Evolutionary conservation across 2,113 vertebrate genomes (phyloP).

Genomic region (Chaetops frenatus): DNA sequence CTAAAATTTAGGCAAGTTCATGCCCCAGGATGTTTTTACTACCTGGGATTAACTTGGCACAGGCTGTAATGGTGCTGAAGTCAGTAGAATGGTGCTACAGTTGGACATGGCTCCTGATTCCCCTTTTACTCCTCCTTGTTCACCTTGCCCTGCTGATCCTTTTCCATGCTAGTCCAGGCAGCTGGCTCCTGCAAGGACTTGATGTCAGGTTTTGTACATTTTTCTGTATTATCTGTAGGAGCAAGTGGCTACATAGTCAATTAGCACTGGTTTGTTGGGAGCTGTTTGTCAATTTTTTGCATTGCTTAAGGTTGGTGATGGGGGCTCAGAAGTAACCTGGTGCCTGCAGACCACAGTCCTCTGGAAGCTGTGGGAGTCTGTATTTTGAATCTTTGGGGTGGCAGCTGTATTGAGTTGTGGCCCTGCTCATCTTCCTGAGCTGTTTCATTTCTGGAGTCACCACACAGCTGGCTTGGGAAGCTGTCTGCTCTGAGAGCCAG

Average conservation of each 20-base stretch:
- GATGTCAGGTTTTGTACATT: slow-evolving; percentile 41
- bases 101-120: background rate
- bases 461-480: background rate
- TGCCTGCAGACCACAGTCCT: background rate
- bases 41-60: background rate
- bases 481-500: background rate
- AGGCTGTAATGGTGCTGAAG: background rate
- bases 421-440: background rate
- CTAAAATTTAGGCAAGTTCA: background rate
- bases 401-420: accelerated
- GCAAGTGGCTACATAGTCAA: slow-evolving; percentile 15
- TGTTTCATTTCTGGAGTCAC: background rate
- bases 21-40: background rate
- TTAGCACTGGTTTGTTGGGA: slow-evolving; percentile 10
- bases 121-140: background rate
- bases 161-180: background rate
- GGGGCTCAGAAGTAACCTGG: background rate
- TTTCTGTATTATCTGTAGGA: background rate
- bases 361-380: background rate
- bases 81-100: background rate
- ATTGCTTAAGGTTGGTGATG: background rate
- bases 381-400: background rate
- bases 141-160: background rate
- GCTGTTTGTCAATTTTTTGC: background rate
- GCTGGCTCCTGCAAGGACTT: slow-evolving; percentile 10